These are phyloP conservation scores for Seira sanloemensis DNA, from an alignment of 2,888 invertebrate species.

Conservation along the genomic window DNA sequence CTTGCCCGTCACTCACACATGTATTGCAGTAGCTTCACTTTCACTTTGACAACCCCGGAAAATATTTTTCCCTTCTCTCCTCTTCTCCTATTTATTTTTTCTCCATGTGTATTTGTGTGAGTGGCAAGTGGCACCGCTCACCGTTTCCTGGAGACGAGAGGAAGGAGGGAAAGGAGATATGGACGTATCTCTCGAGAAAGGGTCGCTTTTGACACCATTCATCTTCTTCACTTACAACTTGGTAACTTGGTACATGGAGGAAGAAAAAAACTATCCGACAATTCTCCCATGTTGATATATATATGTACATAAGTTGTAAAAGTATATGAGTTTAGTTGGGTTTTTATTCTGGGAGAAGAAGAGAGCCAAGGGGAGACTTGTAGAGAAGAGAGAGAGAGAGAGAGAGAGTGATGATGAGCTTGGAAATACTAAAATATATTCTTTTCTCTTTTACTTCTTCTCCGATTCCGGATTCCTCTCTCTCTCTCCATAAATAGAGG, in stretches of 20 bases:
- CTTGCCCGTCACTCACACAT: slow-evolving; percentile 5
- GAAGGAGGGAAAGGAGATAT: no score
- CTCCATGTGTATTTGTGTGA: neutral
- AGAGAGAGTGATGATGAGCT: neutral
- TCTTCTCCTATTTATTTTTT: neutral
- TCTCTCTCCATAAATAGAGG: no score
- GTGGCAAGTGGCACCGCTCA: slow-evolving; percentile 52
- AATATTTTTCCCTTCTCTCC: neutral
- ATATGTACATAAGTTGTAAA: no score
- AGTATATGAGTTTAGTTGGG: no score
- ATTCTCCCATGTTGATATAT: no score
- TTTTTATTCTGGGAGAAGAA: no score
- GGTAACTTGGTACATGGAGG: no score
- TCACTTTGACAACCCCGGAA: neutral
- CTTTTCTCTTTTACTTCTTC: neutral
- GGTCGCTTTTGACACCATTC: slow-evolving; percentile 55
- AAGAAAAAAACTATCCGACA: no score
- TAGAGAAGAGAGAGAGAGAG: no score
- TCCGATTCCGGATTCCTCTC: neutral
- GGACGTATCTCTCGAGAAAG: slow-evolving; percentile 6
- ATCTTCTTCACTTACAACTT: slow-evolving; percentile 44
- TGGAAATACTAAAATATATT: neutral
- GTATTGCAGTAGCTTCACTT: neutral
- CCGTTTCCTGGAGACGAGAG: slow-evolving; percentile 56
- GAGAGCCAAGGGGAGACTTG: no score